phyloP scores from a whole-genome alignment of 1,140 invertebrate species.

The Amyelois transitella region DNA sequence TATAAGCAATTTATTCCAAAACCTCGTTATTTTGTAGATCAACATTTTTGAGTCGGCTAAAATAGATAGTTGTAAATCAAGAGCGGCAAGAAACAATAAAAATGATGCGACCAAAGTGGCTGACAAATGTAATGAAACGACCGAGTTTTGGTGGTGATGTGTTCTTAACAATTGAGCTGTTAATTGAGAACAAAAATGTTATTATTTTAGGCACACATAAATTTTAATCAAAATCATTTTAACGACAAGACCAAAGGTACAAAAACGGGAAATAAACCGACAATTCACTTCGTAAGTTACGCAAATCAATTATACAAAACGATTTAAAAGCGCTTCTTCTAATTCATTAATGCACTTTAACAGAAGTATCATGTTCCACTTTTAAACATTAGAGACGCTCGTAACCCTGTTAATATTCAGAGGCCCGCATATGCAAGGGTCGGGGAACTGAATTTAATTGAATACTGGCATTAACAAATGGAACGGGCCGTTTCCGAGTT shows the following conservation, averaged over 20 bases:
- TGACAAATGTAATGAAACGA: not conserved
- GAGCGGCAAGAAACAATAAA: conserved; percentile 3
- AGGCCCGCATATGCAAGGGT: conserved; percentile 55
- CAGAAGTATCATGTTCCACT: conserved; percentile 13
- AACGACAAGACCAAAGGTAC: too few species aligned
- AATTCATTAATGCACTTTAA: conserved; percentile 7
- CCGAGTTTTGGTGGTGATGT: not conserved
- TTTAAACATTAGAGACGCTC: conserved; percentile 15
- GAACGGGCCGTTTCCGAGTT: conserved; percentile 63
- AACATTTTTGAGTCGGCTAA: conserved; percentile 3
- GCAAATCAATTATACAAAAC: not conserved
- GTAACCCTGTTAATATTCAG: conserved; percentile 47
- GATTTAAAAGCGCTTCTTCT: not conserved
- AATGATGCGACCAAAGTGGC: conserved; percentile 1
- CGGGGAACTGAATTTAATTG: conserved; percentile 68
- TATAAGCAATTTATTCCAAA: not conserved
- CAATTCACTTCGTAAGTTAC: not conserved
- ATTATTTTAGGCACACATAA: too few species aligned
- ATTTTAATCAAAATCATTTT: too few species aligned
- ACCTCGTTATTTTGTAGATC: not conserved
- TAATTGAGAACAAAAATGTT: not conserved
- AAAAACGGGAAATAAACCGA: too few species aligned
- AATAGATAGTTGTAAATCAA: conserved; percentile 6
- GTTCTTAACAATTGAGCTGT: not conserved
- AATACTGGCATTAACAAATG: conserved; percentile 70